phyloP scores from a whole-genome alignment of 1,140 invertebrate species.

The Zaprionus nigranus region DNA sequence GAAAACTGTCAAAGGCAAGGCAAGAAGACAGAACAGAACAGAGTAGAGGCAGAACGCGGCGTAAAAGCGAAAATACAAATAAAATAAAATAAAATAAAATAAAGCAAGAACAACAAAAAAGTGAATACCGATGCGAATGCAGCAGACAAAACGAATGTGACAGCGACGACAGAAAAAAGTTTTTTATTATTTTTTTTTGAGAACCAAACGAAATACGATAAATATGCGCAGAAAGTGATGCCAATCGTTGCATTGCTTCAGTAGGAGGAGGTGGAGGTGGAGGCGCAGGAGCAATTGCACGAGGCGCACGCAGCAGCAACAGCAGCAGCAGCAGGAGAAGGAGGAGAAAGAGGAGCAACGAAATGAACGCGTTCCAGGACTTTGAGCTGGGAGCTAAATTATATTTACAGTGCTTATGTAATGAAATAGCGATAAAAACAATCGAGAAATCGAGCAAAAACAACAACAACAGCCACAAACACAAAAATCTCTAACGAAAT shows the following conservation, averaged over 20 bases:
- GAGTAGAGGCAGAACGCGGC: slow-evolving; percentile 48
- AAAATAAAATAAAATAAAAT: slow-evolving; percentile 27
- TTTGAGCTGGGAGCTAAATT: slow-evolving; percentile 81
- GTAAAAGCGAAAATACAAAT: slow-evolving; percentile 59
- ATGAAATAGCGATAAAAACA: slow-evolving; percentile 27
- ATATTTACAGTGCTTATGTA: slow-evolving; percentile 84
- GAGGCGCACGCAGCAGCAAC: slow-evolving; percentile 20
- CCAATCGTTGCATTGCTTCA: slow-evolving; percentile 42
- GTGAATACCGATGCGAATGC: slow-evolving; percentile 71
- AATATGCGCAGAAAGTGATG: slow-evolving; percentile 54
- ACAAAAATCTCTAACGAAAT: slow-evolving; percentile 9
- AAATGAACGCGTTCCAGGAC: slow-evolving; percentile 80
- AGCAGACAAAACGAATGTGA: slow-evolving; percentile 78
- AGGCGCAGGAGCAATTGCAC: slow-evolving; percentile 3
- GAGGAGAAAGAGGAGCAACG: slow-evolving; percentile 45
- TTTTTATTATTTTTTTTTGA: slow-evolving; percentile 24
- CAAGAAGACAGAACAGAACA: slow-evolving; percentile 53
- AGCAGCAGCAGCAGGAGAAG: slow-evolving; percentile 10
- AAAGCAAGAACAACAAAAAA: slow-evolving; percentile 25
- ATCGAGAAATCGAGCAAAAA: not conserved
- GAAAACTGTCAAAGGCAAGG: slow-evolving; percentile 75
- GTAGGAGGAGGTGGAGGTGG: slow-evolving; percentile 13
- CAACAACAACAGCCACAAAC: not conserved
- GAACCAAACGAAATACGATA: slow-evolving; percentile 50
- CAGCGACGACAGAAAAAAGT: slow-evolving; percentile 70